Conservation (phyloP, 2,797 vertebrate species). For the Sebastes diaconus region DNA sequence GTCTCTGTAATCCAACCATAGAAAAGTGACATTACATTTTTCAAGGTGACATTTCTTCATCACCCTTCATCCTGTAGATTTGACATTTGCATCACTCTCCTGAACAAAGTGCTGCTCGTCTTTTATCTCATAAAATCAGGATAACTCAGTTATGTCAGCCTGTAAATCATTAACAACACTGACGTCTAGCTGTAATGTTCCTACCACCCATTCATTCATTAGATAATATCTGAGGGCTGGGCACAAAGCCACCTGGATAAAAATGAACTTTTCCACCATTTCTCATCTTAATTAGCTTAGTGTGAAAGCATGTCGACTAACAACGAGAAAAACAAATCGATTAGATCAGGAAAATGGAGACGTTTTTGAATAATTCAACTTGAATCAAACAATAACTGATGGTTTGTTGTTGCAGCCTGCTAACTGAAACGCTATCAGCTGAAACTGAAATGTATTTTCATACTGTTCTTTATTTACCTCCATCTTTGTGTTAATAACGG, state of each 20-base stretch:
- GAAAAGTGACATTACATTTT: background rate
- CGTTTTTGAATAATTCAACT: background rate
- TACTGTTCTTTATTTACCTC: background rate
- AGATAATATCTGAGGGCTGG: background rate
- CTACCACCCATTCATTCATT: background rate
- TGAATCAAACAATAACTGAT: background rate
- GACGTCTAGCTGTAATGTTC: background rate
- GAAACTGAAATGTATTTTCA: background rate
- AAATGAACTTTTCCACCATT: background rate
- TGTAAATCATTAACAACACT: background rate
- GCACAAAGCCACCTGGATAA: background rate
- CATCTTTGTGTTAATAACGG: background rate
- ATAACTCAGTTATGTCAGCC: background rate
- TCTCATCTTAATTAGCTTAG: slow-evolving; percentile 9
- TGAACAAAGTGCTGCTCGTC: background rate
- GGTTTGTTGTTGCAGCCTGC: background rate
- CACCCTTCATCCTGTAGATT: background rate
- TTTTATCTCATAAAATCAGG: background rate
- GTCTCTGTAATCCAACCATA: background rate
- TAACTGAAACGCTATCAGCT: background rate
- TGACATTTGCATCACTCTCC: background rate
- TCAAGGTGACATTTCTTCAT: background rate
- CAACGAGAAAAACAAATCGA: background rate
- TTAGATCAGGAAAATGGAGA: background rate
- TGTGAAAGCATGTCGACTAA: background rate